A percentile compares a stretch with the other conserved stretches of the same genome.
These are phyloP conservation scores for Atethmia centrago DNA, from an alignment of 2,888 invertebrate species.

Conservation along the genomic window DNA sequence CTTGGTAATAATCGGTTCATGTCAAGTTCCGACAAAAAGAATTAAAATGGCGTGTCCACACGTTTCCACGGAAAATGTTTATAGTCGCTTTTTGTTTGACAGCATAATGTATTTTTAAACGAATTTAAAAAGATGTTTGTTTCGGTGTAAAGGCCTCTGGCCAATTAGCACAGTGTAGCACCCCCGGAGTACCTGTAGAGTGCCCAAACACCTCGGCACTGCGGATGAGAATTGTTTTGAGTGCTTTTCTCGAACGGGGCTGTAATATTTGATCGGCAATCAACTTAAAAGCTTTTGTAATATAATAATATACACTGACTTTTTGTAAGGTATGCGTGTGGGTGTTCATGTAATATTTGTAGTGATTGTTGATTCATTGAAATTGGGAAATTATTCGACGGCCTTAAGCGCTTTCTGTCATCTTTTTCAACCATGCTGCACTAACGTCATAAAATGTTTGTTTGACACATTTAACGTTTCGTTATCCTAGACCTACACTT, in stretches of 20 bases:
- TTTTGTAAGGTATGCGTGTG: constrained; percentile 43
- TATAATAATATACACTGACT: constrained; percentile 60
- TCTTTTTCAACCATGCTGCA: neutral
- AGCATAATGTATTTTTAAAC: constrained; percentile 84
- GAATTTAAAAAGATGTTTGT: constrained; percentile 78
- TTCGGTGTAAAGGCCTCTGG: constrained; percentile 64
- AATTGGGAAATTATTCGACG: constrained; percentile 29
- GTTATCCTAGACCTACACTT: neutral
- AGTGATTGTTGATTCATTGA: constrained; percentile 44
- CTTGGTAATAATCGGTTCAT: constrained; percentile 28
- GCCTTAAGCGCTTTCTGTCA: neutral
- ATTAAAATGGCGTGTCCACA: constrained; percentile 66
- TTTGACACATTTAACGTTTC: neutral
- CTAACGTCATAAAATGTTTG: neutral
- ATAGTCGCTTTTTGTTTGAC: constrained; percentile 76
- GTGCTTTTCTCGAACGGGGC: constrained; percentile 74
- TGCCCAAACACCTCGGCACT: constrained; percentile 50
- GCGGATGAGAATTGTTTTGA: constrained; percentile 74
- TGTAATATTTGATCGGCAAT: constrained; percentile 74
- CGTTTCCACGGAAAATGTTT: constrained; percentile 64
- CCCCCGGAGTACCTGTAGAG: constrained; percentile 53
- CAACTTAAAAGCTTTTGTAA: constrained; percentile 68
- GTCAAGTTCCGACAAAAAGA: constrained; percentile 32
- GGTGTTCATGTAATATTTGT: constrained; percentile 50
- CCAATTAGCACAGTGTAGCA: constrained; percentile 78